Evolutionary conservation across 2,113 vertebrate genomes (phyloP), one percentile per base, ranked within the genome.

Genomic region (Telmatochromis brachygnathus): DNA sequence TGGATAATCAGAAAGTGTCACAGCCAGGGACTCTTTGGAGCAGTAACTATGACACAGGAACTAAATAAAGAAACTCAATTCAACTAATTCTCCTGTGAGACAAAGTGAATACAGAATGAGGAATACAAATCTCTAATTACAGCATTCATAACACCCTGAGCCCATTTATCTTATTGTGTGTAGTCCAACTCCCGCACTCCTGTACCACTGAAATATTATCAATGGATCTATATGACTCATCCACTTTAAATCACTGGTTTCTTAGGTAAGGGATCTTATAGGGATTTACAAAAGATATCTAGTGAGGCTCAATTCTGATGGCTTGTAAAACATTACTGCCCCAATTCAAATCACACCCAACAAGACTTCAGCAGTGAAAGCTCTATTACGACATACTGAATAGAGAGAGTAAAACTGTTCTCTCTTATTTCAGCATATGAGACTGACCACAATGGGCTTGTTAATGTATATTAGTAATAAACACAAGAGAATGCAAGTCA

Each of bases 241-340:
- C 83, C 54, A 17, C 8, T 33, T 33, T 85, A 54, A 87, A 82
- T 86, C 68, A 58, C 68, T 42, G 60, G 8, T 83, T 42, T 54
- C 15, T 56, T 26, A 51, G 82, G 9, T 4, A 53, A 56, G 37
- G 81, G 82, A 81, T 49, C 17, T 30, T 55, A 81, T 65, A 55
- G 28, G 42, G 82, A 55, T 82, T 82, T 82, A 54, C 54, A 81
- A 80, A 86, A 81, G 15, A 85, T 77, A 89, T 86, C 37, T 56
- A 15, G 14, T 47, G 37, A 62, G 17, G 35, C 79, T 79, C 81
- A 83, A 42, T 73, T 87, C 42, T 62, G 33, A 45, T 84, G 83
- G 81, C 65, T 56, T 79, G 45, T 88, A 87, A 94, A 91, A 86
- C 89, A 90, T 80, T 30, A 65, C 84, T 42, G 33, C 58, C 81